Evolutionary conservation across 2,888 invertebrate genomes (phyloP).

Genomic region (Oligia strigilis): DNA sequence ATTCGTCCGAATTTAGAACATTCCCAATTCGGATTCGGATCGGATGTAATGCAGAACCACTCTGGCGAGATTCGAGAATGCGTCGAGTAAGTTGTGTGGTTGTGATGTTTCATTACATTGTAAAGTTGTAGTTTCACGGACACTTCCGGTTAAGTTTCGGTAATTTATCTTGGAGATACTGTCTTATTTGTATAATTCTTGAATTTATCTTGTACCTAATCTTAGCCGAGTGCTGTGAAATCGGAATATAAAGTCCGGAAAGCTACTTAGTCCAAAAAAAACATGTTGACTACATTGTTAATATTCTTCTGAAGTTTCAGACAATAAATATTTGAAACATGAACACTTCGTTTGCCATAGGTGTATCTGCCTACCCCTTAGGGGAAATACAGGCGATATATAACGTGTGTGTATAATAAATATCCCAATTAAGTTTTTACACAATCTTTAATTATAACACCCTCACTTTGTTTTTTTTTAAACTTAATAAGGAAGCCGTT

Average conservation of each 20-base stretch:
- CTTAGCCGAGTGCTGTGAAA: neutral
- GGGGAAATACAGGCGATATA: neutral
- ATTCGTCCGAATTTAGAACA: too few species aligned
- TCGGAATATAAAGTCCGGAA: neutral
- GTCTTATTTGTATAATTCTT: neutral
- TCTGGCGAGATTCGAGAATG: neutral
- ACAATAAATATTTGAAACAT: neutral
- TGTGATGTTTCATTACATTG: neutral
- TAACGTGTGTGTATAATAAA: neutral
- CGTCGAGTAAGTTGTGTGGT: neutral
- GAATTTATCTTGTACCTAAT: neutral
- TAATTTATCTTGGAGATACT: neutral
- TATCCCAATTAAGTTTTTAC: neutral
- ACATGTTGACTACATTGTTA: neutral
- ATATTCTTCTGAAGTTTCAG: neutral
- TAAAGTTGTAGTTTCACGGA: neutral
- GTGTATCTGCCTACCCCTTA: neutral
- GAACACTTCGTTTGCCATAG: neutral
- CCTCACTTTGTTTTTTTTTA: neutral
- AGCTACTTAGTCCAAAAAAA: neutral
- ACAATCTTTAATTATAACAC: neutral
- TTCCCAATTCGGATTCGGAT: too few species aligned
- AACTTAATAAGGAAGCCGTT: slow-evolving; percentile 13
- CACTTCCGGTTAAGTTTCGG: neutral
- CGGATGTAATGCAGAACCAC: too few species aligned